A percentile compares a stretch with the other conserved stretches of the same genome.
phyloP scores from a whole-genome alignment of 2,888 invertebrate genomes.

The Siphlonurus alternatus region DNA sequence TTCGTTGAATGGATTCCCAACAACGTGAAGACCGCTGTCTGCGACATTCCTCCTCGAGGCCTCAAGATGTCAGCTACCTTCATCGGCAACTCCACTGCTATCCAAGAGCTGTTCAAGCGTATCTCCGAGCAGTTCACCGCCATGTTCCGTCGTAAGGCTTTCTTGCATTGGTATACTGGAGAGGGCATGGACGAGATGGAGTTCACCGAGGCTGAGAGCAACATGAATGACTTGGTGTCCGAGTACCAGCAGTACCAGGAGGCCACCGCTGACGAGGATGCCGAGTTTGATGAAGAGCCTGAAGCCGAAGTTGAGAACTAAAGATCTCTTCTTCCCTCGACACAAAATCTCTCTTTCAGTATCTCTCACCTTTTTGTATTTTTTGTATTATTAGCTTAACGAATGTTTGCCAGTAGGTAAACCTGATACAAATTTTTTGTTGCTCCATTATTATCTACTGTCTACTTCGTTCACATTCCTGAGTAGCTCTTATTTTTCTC shows the following conservation, averaged over 20 bases:
- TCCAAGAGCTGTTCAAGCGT: conserved; percentile 35
- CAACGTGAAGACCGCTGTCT: conserved; percentile 37
- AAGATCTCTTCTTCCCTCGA: conserved; percentile 22
- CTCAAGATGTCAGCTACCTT: conserved; percentile 40
- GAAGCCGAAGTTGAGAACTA: conserved; percentile 53
- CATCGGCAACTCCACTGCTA: conserved; percentile 35
- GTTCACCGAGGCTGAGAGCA: conserved; percentile 90
- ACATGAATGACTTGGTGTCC: conserved; percentile 80
- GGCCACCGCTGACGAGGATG: conserved; percentile 69
- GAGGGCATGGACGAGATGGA: conserved; percentile 98
- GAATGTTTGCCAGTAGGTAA: too few relatives aligned
- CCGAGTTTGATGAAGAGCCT: conserved; percentile 62
- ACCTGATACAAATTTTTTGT: too few relatives aligned
- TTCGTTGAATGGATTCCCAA: conserved; percentile 25
- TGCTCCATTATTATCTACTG: too few relatives aligned
- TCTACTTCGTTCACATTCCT: too few relatives aligned
- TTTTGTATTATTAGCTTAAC: too few relatives aligned
- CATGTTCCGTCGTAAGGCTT: conserved; percentile 68
- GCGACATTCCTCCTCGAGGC: conserved; percentile 41
- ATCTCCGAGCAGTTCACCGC: conserved; percentile 36
- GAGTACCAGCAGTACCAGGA: conserved; percentile 93
- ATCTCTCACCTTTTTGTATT: too few relatives aligned
- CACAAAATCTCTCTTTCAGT: too few relatives aligned
- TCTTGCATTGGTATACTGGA: conserved; percentile 95
- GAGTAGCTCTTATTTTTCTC: too few relatives aligned